Percentiles rank a stretch among this genome's conserved stretches.
Conservation (phyloP, 2,888 invertebrate species). For the Drosophila koepferae region DNA sequence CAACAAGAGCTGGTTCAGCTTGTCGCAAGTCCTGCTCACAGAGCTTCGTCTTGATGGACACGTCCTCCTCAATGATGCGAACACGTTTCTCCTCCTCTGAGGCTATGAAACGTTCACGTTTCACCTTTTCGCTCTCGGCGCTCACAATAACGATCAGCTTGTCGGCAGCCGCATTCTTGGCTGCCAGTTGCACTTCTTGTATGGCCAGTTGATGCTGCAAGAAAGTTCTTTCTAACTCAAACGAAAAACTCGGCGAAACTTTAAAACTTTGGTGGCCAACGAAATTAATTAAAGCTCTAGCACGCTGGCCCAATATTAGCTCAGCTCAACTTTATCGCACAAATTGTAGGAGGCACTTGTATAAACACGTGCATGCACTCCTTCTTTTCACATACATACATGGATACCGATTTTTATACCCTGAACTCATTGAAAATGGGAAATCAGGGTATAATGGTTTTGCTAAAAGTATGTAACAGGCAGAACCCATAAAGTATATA, state of each 20-base stretch:
- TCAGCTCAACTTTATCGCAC: slow-evolving; percentile 59
- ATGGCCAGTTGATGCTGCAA: slow-evolving; percentile 86
- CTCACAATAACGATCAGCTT: slow-evolving; percentile 94
- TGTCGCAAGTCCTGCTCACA: slow-evolving; percentile 96
- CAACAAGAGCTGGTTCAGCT: slow-evolving; percentile 96
- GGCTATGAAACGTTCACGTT: slow-evolving; percentile 92
- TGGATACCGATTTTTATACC: no score
- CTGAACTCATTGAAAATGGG: no score
- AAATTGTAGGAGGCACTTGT: slow-evolving; percentile 37
- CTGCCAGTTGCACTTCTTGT: slow-evolving; percentile 93
- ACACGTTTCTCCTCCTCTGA: slow-evolving; percentile 96
- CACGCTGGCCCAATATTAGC: slow-evolving; percentile 78
- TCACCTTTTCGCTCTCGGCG: slow-evolving; percentile 96
- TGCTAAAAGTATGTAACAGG: no score
- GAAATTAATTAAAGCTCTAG: slow-evolving; percentile 71
- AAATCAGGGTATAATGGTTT: no score
- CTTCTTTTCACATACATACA: neutral
- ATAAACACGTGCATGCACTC: slow-evolving; percentile 21
- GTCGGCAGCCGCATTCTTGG: slow-evolving; percentile 96
- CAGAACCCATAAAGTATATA: no score
- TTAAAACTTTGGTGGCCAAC: slow-evolving; percentile 55
- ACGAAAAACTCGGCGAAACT: slow-evolving; percentile 45
- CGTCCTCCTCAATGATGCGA: slow-evolving; percentile 94
- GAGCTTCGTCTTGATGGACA: slow-evolving; percentile 93
- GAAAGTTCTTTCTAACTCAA: slow-evolving; percentile 39